Percentiles rank a stretch among this genome's conserved stretches.
phyloP scores from a whole-genome alignment of 2,888 invertebrate species.

The Cyclophora albipunctata region DNA sequence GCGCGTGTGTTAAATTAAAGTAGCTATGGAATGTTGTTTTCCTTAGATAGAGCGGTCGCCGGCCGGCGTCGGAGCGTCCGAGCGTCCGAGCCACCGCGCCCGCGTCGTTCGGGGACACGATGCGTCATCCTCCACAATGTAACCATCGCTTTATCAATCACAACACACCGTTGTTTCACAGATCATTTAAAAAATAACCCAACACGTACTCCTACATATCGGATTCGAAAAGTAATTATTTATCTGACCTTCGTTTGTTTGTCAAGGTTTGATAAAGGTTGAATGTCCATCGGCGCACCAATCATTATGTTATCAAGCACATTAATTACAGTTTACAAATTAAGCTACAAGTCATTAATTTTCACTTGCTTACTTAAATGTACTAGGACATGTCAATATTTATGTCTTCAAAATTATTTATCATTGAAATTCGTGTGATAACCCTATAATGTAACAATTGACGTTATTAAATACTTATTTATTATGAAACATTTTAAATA shows the following conservation, averaged over 20 bases:
- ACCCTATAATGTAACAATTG: too few relatives aligned
- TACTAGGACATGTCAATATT: too few relatives aligned
- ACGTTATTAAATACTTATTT: too few relatives aligned
- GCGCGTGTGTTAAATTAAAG: slow-evolving; percentile 19
- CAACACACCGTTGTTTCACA: slow-evolving; percentile 18
- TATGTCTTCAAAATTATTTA: too few relatives aligned
- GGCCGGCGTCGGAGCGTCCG: slow-evolving; percentile 18
- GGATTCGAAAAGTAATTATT: slow-evolving; percentile 12
- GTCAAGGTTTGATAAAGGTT: slow-evolving; percentile 29
- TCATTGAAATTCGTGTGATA: too few relatives aligned
- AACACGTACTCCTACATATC: slow-evolving; percentile 4
- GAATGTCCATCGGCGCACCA: neutral
- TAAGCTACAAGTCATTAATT: too few relatives aligned
- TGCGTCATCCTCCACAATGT: slow-evolving; percentile 21
- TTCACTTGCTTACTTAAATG: too few relatives aligned
- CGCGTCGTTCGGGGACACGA: neutral
- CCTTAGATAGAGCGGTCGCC: slow-evolving; percentile 15
- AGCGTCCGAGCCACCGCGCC: slow-evolving; percentile 5
- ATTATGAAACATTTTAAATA: neutral
- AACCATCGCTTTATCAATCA: slow-evolving; percentile 23
- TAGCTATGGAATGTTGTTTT: slow-evolving; percentile 17
- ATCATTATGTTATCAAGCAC: too few relatives aligned
- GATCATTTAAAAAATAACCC: slow-evolving; percentile 35
- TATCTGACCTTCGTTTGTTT: slow-evolving; percentile 34
- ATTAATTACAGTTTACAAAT: too few relatives aligned